phyloP scores from a whole-genome alignment of 1,140 invertebrate genomes.

The Lasioglossum baleicum region DNA sequence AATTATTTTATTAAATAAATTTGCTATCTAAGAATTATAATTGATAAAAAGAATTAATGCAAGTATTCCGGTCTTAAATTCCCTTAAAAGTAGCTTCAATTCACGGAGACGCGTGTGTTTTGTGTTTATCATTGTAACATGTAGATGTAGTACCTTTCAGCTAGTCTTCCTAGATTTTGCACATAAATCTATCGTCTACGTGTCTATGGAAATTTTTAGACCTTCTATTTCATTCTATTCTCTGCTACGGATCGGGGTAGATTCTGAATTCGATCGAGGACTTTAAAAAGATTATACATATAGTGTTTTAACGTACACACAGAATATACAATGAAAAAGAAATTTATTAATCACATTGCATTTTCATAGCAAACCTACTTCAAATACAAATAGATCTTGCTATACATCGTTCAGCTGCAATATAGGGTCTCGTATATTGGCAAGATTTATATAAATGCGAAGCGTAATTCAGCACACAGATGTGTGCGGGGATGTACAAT shows the following conservation, averaged over 20 bases:
- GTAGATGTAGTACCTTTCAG: slow-evolving; percentile 55
- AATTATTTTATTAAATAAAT: slow-evolving; percentile 45
- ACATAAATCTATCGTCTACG: slow-evolving; percentile 63
- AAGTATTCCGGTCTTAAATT: slow-evolving; percentile 43
- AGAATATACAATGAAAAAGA: slow-evolving; percentile 22
- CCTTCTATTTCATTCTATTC: slow-evolving; percentile 46
- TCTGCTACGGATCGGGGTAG: slow-evolving; percentile 66
- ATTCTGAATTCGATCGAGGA: slow-evolving; percentile 55
- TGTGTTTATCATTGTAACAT: slow-evolving; percentile 45
- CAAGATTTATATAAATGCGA: background rate
- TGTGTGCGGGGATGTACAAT: background rate
- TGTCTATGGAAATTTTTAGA: slow-evolving; percentile 52
- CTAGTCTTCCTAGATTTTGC: slow-evolving; percentile 67
- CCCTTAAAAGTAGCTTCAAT: slow-evolving; percentile 52
- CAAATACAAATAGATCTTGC: slow-evolving; percentile 23
- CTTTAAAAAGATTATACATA: slow-evolving; percentile 17
- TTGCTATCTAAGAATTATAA: slow-evolving; percentile 20
- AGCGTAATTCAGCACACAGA: background rate
- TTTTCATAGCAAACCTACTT: slow-evolving; percentile 33
- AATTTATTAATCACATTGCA: slow-evolving; percentile 36
- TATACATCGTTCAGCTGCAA: slow-evolving; percentile 20
- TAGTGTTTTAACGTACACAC: slow-evolving; percentile 11
- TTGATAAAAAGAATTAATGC: slow-evolving; percentile 45
- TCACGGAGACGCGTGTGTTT: slow-evolving; percentile 12
- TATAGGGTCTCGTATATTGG: slow-evolving; percentile 8